Conservation (phyloP, 2,113 vertebrate species). For the Struthidea cinerea region DNA sequence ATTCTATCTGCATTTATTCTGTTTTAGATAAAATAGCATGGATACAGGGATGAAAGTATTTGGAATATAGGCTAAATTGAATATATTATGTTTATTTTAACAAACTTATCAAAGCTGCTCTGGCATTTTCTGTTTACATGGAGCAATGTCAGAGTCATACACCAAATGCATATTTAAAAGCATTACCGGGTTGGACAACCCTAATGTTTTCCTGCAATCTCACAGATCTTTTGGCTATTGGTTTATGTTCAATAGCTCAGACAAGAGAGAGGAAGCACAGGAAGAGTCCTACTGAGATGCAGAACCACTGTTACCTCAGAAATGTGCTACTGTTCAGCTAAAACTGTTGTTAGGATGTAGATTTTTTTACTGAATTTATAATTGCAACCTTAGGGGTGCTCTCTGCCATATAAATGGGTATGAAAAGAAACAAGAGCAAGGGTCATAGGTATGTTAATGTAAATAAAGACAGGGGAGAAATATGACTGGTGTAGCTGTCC, state of each 20-base stretch:
- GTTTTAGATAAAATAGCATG: neutral
- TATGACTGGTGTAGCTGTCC: neutral
- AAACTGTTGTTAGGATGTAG: neutral
- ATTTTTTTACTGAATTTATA: neutral
- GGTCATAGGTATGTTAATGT: neutral
- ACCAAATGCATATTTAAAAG: neutral
- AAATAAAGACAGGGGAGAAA: neutral
- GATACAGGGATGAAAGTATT: neutral
- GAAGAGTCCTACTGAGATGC: neutral
- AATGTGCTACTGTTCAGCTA: neutral
- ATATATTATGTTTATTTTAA: neutral
- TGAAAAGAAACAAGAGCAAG: neutral
- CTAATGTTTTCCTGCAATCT: neutral
- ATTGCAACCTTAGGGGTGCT: neutral
- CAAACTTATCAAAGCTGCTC: neutral
- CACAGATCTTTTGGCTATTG: neutral
- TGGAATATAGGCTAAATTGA: neutral
- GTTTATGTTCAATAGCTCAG: neutral
- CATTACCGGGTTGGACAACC: neutral
- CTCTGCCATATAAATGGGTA: neutral
- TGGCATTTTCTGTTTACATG: neutral
- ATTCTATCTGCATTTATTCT: neutral
- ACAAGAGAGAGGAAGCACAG: neutral
- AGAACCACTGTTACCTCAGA: neutral
- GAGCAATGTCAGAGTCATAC: neutral